These are phyloP conservation scores for Tenthredo livida DNA, from an alignment of 2,888 invertebrate species.

Conservation along the genomic window DNA sequence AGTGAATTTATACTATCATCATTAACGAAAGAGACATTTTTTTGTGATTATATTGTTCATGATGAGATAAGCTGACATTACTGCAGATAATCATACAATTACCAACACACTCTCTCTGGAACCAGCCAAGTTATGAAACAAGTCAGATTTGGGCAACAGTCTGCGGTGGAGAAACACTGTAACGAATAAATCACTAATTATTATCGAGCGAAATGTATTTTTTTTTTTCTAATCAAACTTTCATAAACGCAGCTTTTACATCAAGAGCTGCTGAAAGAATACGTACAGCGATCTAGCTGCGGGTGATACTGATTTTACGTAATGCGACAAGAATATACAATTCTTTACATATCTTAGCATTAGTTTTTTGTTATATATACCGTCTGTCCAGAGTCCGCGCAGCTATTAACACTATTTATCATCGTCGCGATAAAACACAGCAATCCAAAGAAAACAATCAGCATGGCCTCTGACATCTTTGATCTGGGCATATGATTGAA, in stretches of 20 bases:
- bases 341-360: background rate
- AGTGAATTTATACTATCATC: background rate
- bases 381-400: background rate
- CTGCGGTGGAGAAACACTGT: background rate
- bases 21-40: background rate
- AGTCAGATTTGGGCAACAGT: background rate
- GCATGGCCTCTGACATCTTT: background rate
- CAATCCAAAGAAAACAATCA: background rate
- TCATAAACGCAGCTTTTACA: background rate
- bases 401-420: background rate
- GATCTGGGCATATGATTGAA: background rate
- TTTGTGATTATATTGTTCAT: background rate
- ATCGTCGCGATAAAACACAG: background rate
- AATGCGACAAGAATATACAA: background rate
- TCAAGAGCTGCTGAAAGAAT: background rate
- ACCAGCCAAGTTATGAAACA: background rate
- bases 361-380: background rate
- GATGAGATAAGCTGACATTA: background rate
- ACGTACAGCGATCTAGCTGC: background rate
- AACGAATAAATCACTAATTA: background rate
- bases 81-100: background rate
- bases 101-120: background rate
- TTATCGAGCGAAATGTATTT: background rate
- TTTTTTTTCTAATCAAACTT: no score
- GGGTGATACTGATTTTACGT: background rate